Evolutionary conservation across 2,797 vertebrate genomes (phyloP).

Genomic region (Champsocephalus gunnari): DNA sequence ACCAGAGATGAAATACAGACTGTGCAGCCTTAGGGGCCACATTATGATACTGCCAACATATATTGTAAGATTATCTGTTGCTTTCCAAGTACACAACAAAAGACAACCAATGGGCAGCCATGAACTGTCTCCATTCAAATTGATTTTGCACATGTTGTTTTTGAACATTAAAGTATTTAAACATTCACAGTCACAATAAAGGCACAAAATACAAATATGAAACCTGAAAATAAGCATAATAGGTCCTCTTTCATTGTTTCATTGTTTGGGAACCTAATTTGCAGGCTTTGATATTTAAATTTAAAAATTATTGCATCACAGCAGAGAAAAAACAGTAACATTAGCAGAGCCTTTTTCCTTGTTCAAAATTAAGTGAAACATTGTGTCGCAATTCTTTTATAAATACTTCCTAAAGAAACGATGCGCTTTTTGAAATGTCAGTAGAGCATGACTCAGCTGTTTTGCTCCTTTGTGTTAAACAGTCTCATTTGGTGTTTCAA

Average conservation of each 20-base stretch:
- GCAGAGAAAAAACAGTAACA: neutral
- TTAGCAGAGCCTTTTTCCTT: neutral
- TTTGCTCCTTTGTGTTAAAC: too few relatives aligned
- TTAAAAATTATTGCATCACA: neutral
- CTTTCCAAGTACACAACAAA: neutral
- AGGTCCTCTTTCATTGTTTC: too few relatives aligned
- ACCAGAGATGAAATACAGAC: constrained; percentile 17
- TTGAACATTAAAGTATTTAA: too few relatives aligned
- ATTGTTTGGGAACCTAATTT: too few relatives aligned
- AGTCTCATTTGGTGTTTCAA: too few relatives aligned
- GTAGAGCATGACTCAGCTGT: neutral
- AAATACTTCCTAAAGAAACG: neutral
- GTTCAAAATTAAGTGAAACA: too few relatives aligned
- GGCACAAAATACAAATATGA: too few relatives aligned
- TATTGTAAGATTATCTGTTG: neutral
- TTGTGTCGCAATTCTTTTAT: too few relatives aligned
- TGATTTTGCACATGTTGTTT: neutral
- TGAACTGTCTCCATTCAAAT: neutral
- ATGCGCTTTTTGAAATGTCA: neutral
- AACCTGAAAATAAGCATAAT: too few relatives aligned
- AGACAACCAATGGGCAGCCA: neutral
- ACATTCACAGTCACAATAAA: too few relatives aligned
- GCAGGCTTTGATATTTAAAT: neutral
- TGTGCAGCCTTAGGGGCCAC: neutral
- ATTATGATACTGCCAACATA: neutral